A percentile compares a stretch with the other conserved stretches of the same genome.
These are phyloP conservation scores for Coptodon rendalli DNA, from an alignment of 2,113 vertebrate species.

Conservation along the genomic window DNA sequence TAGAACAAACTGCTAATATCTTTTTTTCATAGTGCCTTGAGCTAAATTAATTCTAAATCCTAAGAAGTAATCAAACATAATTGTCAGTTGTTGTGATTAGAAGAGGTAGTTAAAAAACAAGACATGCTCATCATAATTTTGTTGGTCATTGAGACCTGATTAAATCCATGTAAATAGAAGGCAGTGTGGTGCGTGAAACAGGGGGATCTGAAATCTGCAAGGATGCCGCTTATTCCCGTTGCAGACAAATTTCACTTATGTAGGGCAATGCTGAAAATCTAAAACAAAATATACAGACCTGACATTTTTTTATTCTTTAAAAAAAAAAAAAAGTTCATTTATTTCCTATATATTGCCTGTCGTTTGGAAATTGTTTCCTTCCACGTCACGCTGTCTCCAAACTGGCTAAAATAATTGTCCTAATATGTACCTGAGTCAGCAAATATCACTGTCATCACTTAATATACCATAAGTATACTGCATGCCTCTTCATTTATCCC, in stretches of 20 bases:
- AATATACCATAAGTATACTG: conserved; percentile 2
- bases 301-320: accelerated
- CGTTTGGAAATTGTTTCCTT: not conserved
- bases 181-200: not conserved
- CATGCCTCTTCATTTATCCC: conserved; percentile 23
- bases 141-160: not conserved
- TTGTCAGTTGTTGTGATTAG: not conserved
- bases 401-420: not conserved
- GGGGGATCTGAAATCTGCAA: not conserved
- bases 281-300: not conserved
- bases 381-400: not conserved
- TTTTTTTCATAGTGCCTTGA: not conserved
- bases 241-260: not conserved
- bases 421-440: not conserved
- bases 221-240: not conserved
- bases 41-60: not conserved
- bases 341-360: not conserved
- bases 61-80: not conserved
- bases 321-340: not conserved
- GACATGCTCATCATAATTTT: not conserved
- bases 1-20: not conserved
- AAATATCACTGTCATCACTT: not conserved
- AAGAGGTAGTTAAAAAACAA: not conserved
- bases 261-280: not conserved
- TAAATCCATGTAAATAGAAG: not conserved